Conservation (phyloP, 2,113 vertebrate genomes). For the Eulacestoma nigropectus region DNA sequence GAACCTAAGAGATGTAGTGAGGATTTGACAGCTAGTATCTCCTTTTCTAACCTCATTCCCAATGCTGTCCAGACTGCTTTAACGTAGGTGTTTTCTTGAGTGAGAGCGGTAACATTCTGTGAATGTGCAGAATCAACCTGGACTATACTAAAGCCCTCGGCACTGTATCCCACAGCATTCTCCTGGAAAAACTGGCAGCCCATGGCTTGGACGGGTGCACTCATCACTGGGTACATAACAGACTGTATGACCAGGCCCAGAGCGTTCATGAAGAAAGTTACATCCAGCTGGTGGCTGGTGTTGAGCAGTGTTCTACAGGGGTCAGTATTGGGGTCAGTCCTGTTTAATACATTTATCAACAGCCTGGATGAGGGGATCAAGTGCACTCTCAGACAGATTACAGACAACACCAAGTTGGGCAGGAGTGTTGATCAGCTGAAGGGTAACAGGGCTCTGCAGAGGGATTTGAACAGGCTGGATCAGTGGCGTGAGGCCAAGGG, state of each 20-base stretch:
- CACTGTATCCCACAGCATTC: neutral
- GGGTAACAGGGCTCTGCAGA: neutral
- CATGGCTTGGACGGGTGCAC: fast-evolving
- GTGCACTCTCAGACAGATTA: neutral
- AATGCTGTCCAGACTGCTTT: neutral
- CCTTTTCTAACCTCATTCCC: neutral
- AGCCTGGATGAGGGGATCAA: neutral
- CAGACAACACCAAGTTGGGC: neutral
- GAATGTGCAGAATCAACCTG: neutral
- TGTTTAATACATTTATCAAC: neutral
- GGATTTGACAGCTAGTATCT: neutral
- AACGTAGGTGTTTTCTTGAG: neutral
- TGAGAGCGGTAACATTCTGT: neutral
- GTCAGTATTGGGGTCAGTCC: neutral
- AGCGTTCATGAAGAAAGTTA: neutral
- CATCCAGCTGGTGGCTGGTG: neutral
- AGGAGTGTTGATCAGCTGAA: neutral
- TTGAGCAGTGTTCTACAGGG: neutral
- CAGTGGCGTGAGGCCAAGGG: fast-evolving
- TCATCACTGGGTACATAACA: neutral
- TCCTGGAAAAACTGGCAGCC: neutral
- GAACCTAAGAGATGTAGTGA: neutral
- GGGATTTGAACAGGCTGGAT: neutral
- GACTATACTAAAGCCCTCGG: neutral
- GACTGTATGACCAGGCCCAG: too few species aligned